Evolutionary conservation across 2,888 invertebrate genomes (phyloP), one percentile per base, ranked within the genome.

Genomic region (Mechanitis mazaeus): DNA sequence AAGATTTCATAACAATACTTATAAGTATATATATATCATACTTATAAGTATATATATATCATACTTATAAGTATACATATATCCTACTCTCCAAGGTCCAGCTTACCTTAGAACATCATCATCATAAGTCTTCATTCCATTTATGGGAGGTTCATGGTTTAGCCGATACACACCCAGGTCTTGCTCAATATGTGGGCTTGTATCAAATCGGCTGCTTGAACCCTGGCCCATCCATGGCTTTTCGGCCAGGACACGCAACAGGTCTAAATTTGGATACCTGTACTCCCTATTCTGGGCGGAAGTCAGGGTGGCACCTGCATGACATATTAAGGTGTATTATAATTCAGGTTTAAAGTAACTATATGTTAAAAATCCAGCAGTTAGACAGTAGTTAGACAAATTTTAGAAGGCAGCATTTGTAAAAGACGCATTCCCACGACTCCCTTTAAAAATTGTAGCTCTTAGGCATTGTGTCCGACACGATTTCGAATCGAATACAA

Each of bases 191-290:
- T 60, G 61, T 9, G 69, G 68, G 5, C 60, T 45, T 9, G 64
- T 47, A 47, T 72, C 72, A 69, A 68, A 73, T 53, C 69, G 71
- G 54, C 73, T 71, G 69, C 78, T 73, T 1, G 76, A 73, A 0
- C 75, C 76, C n/a, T 59, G 45, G 1, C 73, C 73, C 7, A 75
- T 56, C 76, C 75, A 75, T 3, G 79, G 79, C 58, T 70, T 77
- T 71, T 84, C 80, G 1, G 79, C 75, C 53, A 86, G 75, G 35
- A 85, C 63, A 2, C 84, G 78, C 1, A 86, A 76, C 1, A 86
- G 71, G 64, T 86, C 85, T 67, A 85, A 61, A 57, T 78, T 77
- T 31, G 81, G 80, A 9, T 75, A 72, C 58, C 77, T 71, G 66
- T 78, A 76, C 67, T 81, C 81, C 5, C 77, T 72, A 59, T 58